These are phyloP conservation scores for Sciurus niger DNA, from an alignment of 2,113 vertebrate genomes.

Conservation along the genomic window DNA sequence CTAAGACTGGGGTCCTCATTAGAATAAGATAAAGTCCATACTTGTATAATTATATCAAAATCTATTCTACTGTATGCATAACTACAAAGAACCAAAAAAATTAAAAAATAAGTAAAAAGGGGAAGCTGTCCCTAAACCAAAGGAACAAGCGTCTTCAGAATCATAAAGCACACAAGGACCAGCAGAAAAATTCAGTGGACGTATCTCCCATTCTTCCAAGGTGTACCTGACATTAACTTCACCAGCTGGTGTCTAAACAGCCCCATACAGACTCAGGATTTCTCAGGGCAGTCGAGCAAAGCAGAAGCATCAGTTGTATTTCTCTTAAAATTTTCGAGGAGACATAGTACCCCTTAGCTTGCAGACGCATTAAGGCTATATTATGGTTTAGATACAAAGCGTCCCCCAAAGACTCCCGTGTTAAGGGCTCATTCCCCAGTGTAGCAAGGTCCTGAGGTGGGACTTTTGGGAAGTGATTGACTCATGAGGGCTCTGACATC, in stretches of 20 bases:
- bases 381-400: not conserved
- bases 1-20: too few species aligned
- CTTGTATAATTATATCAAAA: too few species aligned
- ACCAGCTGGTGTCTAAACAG: not conserved
- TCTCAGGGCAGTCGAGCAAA: constrained; percentile 26
- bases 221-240: not conserved
- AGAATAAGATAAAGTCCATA: too few species aligned
- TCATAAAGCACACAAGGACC: not conserved
- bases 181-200: not conserved
- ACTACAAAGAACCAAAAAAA: too few species aligned
- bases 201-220: not conserved
- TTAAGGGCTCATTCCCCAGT: not conserved
- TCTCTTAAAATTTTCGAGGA: not conserved
- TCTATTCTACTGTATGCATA: too few species aligned
- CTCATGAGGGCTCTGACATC: not conserved
- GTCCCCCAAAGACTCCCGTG: not conserved
- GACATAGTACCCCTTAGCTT: not conserved
- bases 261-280: not conserved
- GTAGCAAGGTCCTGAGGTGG: not conserved
- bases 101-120: too few species aligned
- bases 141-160: not conserved
- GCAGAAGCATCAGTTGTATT: not conserved
- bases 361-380: not conserved
- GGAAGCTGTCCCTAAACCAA: not conserved
- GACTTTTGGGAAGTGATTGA: not conserved